Conservation (phyloP, 2,888 invertebrate species). For the Apotomis betuletana region DNA sequence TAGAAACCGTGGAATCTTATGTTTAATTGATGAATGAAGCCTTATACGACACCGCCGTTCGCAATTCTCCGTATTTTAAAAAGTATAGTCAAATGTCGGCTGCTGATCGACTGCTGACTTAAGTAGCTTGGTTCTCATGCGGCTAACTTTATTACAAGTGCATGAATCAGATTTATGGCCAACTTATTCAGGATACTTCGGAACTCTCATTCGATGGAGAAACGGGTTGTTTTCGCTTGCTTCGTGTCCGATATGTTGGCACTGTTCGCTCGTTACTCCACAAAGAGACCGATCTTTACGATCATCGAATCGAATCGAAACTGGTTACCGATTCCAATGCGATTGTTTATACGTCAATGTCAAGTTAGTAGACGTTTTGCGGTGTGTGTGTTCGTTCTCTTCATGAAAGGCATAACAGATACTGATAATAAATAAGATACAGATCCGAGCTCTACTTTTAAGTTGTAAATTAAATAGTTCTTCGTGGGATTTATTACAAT, state of each 20-base stretch:
- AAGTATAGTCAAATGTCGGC: constrained; percentile 36
- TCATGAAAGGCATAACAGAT: neutral
- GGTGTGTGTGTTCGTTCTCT: constrained; percentile 2
- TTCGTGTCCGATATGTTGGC: neutral
- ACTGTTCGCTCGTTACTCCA: constrained; percentile 50
- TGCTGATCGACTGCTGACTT: constrained; percentile 39
- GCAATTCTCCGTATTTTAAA: constrained; percentile 40
- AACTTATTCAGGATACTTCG: neutral
- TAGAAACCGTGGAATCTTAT: constrained; percentile 50
- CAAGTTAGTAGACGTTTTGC: constrained; percentile 38
- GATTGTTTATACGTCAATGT: constrained; percentile 48
- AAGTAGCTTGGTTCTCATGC: constrained; percentile 51
- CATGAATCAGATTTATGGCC: constrained; percentile 52
- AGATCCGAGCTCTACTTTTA: too few species aligned
- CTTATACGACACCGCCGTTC: constrained; percentile 39
- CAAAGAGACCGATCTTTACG: constrained; percentile 41
- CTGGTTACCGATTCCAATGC: constrained; percentile 53
- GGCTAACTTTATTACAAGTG: constrained; percentile 54
- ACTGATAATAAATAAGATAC: neutral
- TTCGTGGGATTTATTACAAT: neutral
- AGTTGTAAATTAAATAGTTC: neutral
- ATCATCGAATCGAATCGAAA: constrained; percentile 44
- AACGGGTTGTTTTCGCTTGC: constrained; percentile 43
- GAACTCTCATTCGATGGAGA: neutral
- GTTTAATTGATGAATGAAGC: constrained; percentile 48